phyloP scores from a whole-genome alignment of 2,113 vertebrate species.

The Phrynosoma platyrhinos region DNA sequence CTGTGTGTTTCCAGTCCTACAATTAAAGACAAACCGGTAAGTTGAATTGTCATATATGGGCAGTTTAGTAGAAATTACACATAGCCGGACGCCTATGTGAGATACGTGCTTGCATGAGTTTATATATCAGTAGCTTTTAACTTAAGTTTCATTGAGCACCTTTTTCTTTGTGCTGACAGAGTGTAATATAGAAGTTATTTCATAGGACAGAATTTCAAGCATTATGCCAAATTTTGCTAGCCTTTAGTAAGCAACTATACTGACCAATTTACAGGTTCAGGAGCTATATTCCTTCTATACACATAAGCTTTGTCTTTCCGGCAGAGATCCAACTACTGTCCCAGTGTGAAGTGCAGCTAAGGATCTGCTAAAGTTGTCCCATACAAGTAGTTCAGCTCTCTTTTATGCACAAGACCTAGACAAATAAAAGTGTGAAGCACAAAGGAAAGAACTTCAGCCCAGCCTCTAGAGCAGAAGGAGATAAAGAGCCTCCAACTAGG shows the following conservation, averaged over 20 bases:
- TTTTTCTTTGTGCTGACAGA: background rate
- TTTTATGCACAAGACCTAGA: background rate
- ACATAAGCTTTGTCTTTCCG: background rate
- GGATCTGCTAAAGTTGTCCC: background rate
- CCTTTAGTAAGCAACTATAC: background rate
- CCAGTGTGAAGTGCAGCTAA: background rate
- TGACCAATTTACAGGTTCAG: background rate
- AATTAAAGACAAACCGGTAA: constrained; percentile 99
- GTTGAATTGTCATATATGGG: constrained; percentile 64
- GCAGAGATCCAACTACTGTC: background rate
- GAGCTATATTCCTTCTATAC: background rate
- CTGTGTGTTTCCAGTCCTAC: constrained; percentile 98
- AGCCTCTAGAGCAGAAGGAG: background rate
- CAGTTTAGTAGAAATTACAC: constrained; percentile 26
- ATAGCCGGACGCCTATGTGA: constrained; percentile 4
- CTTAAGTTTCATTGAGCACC: background rate
- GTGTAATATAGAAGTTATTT: background rate
- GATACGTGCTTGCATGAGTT: background rate
- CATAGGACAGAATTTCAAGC: background rate
- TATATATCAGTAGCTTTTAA: background rate
- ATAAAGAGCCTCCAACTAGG: background rate
- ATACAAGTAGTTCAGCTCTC: background rate
- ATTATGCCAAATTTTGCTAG: background rate
- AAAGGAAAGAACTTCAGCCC: background rate
- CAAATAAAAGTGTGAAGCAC: background rate